Evolutionary conservation across 2,888 invertebrate species (phyloP), one percentile per base, ranked within the genome.

Genomic region (Hypselothyrea guttata): DNA sequence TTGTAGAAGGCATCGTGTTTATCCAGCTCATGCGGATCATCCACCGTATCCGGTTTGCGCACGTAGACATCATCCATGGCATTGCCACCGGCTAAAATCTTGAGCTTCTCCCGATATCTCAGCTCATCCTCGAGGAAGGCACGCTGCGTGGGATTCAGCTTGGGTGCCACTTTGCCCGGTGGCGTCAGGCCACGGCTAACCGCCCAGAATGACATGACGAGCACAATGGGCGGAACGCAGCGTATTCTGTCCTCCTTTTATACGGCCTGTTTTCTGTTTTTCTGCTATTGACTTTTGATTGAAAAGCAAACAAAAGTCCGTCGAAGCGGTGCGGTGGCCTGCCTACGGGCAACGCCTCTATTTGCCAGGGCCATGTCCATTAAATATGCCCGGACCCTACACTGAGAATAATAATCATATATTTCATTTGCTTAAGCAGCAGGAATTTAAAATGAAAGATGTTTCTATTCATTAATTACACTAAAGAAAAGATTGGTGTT

Each of bases 1-100:
- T 92, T 89, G 79, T 94, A 94, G 81, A 94, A 94, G 53, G 92
- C 93, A 84, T 94, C 94, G 56, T 94, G 93, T 57, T 92, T 90
- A 63, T 94, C 93, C 68, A 94, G 86, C 0, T 93, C 88, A 0
- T 91, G 91, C 0, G 92, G 92, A 86, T 93, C 93, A 28, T 89
- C 88, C 0, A 83, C 59, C 0, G 65, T 70, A 2, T 93, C 91
- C 65, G 91, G 72, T 7, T 86, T 82, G 35, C 89, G 87, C 7
- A 89, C 78, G 51, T 86, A 89, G 13, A 86, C 83, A 47, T 88
- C 86, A 1, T 83, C 82, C 34, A 88, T 67, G 51, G 75, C 66
- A 27, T 71, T 69, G 12, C 71, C 82, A 7, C 70, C 65, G 0
- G 73, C 76, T 41, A 85, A 51, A 11, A 87, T 70, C 27, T 86